A percentile compares a stretch with the other conserved stretches of the same genome.
These are phyloP conservation scores for Thunnus albacares DNA, from an alignment of 2,797 vertebrate species.

Conservation along the genomic window DNA sequence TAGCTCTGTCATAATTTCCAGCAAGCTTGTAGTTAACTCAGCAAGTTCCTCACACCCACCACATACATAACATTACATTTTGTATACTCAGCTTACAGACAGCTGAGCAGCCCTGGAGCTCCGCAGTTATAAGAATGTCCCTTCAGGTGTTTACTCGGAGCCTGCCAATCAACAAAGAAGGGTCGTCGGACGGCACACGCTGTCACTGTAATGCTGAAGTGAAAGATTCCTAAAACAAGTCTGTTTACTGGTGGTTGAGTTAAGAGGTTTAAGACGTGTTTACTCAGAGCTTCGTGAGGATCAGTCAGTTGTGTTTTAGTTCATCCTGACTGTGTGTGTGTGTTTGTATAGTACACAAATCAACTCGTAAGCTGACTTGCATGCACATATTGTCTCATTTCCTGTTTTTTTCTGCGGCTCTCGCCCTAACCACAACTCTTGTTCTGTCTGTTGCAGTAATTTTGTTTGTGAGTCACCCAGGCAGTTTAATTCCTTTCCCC, in stretches of 20 bases:
- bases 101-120: slow-evolving; percentile 36
- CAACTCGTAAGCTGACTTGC: neutral
- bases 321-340: neutral
- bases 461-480: neutral
- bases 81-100: slow-evolving; percentile 66
- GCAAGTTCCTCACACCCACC: slow-evolving; percentile 36
- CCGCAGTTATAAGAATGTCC: neutral
- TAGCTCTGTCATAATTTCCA: slow-evolving; percentile 49
- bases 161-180: slow-evolving; percentile 2
- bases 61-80: slow-evolving; percentile 16
- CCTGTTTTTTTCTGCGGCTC: slow-evolving; percentile 31
- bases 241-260: slow-evolving; percentile 39
- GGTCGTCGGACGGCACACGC: neutral
- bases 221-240: slow-evolving; percentile 23
- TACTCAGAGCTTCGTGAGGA: slow-evolving; percentile 1
- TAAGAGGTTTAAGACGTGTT: slow-evolving; percentile 24
- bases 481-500: neutral
- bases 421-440: neutral
- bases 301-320: slow-evolving; percentile 13
- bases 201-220: neutral
- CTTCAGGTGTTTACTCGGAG: slow-evolving; percentile 43
- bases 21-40: slow-evolving; percentile 41
- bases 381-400: slow-evolving; percentile 21
- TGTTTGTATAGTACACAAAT: neutral
- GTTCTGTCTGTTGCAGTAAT: neutral